Evolutionary conservation across 2,888 invertebrate species (phyloP), one percentile per base, ranked within the genome.

Genomic region (Maniola hyperantus): DNA sequence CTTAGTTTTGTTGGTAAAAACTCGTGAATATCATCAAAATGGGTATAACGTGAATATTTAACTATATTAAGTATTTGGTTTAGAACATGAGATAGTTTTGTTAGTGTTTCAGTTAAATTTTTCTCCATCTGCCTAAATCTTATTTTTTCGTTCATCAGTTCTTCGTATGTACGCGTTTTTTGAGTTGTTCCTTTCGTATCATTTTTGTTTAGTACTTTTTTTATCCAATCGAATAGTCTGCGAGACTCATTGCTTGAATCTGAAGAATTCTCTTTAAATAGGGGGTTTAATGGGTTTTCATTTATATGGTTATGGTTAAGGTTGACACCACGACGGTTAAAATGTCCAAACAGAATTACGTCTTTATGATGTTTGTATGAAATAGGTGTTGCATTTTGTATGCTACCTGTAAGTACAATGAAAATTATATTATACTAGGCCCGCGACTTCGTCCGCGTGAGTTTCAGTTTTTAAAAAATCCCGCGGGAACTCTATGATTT

Each of bases 61-160:
- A 69, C 36, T 11, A 63, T 57, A 15, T 66, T 44, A 0, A 66
- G 51, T 5, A 70, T 64, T 15, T 66, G 57, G 11, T 42, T 67
- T 6, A 67, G 20, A 0, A 68, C 55, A 6, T 64, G 53, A 0
- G 61, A 57, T n/a, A 74, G 26, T 57, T 69, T 65, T 5, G 50
- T 20, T 44, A 73, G 26, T 1, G 53, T 64, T 0, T 68, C 67
- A 2, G 71, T 73, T 58, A 74, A 20, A 46, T 73, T 74, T 1
- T 26, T 36, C 33, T 70, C 64, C 0, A 72, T 58, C 11, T 48
- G 34, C 50, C 50, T 60, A 8, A 69, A 65, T n/a, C 60, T 66
- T 58, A 63, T 54, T 33, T 57, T 70, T 20, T 71, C 71, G 13
- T 65, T 65, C 2, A 67, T 13, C 6, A 57, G 54, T n/a, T 63